Evolutionary conservation across 2,888 invertebrate species (phyloP).

Genomic region (Acheta domesticus): DNA sequence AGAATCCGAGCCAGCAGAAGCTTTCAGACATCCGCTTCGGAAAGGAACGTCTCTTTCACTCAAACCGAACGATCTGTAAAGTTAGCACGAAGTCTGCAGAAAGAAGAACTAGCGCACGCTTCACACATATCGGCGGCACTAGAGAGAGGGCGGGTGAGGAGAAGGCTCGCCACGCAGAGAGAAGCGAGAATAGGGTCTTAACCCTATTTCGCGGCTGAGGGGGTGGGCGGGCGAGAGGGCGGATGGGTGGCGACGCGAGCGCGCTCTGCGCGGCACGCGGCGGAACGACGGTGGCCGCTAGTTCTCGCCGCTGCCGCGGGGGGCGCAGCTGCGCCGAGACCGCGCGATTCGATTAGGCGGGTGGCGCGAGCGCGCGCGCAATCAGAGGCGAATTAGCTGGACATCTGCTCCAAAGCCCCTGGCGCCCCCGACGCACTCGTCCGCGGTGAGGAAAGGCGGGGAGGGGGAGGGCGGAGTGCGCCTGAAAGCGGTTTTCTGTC

Average conservation of each 20-base stretch:
- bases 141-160: no score
- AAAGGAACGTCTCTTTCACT: background rate
- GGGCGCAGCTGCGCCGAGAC: background rate
- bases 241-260: background rate
- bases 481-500: no score
- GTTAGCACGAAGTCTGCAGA: no score
- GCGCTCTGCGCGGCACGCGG: background rate
- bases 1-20: background rate
- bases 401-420: background rate
- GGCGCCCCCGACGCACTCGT: background rate
- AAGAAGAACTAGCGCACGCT: no score
- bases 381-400: slow-evolving; percentile 7
- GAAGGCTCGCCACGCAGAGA: background rate
- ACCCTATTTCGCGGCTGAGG: background rate
- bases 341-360: background rate
- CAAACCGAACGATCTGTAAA: background rate
- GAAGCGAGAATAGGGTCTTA: background rate
- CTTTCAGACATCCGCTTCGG: background rate
- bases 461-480: background rate
- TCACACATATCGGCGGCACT: no score
- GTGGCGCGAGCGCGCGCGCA: background rate
- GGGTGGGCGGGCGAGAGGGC: background rate
- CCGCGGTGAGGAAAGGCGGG: background rate
- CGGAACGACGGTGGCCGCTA: background rate
- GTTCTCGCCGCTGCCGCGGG: background rate